Evolutionary conservation across 2,797 vertebrate genomes (phyloP).

Genomic region (Iguana delicatissima): DNA sequence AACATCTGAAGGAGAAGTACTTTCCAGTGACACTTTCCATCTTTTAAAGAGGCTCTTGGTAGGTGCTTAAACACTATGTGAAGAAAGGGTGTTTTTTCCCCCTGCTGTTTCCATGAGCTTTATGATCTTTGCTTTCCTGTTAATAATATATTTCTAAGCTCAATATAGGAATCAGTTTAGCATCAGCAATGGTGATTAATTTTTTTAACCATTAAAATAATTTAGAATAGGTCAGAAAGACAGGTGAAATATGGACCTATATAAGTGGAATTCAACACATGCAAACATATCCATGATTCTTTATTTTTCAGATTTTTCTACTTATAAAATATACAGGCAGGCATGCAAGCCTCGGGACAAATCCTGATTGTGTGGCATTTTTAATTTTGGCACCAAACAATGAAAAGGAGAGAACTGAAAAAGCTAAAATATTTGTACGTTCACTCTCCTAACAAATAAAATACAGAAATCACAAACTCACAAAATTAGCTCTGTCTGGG

Average conservation of each 20-base stretch:
- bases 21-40: fast-evolving
- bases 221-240: not conserved
- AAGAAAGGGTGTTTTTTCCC: fast-evolving
- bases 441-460: conserved; percentile 25
- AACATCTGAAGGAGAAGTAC: fast-evolving
- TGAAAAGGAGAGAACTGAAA: conserved; percentile 9
- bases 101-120: fast-evolving
- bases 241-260: not conserved
- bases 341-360: not conserved
- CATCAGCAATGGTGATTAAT: fast-evolving
- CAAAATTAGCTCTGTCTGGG: not conserved
- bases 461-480: not conserved
- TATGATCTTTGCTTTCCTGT: not conserved
- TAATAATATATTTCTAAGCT: not conserved
- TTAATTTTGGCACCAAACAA: conserved; percentile 26
- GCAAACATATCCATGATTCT: not conserved
- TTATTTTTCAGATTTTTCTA: not conserved
- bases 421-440: not conserved
- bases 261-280: not conserved
- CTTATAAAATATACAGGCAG: not conserved
- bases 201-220: not conserved
- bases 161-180: fast-evolving
- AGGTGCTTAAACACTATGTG: not conserved
- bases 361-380: conserved; percentile 40
- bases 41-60: not conserved